phyloP scores from a whole-genome alignment of 2,113 vertebrate species.

The Semicossyphus pulcher region DNA sequence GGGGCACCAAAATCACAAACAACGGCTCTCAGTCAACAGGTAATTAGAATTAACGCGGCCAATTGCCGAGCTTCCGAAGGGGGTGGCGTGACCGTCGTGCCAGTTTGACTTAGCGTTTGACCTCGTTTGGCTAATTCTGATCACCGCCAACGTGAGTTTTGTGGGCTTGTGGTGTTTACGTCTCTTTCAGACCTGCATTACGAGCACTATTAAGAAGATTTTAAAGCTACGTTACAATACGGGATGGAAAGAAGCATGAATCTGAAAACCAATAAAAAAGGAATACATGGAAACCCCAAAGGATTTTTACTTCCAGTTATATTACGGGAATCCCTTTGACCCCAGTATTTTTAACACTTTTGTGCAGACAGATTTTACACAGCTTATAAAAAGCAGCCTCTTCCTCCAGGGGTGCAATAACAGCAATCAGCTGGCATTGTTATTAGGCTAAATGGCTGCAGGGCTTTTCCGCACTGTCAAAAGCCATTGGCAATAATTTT shows the following conservation, averaged over 20 bases:
- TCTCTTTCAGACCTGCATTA: background rate
- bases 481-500: slow-evolving; percentile 46
- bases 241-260: too few relatives aligned
- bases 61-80: slow-evolving; percentile 28
- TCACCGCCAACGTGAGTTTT: background rate
- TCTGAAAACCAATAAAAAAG: background rate
- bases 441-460: slow-evolving; percentile 47
- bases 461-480: slow-evolving; percentile 55
- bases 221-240: too few relatives aligned
- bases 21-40: slow-evolving; percentile 58
- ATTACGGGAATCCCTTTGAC: slow-evolving; percentile 28
- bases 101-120: slow-evolving; percentile 11
- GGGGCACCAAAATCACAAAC: slow-evolving; percentile 63
- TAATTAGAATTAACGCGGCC: slow-evolving; percentile 66
- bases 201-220: background rate
- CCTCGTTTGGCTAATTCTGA: slow-evolving; percentile 23
- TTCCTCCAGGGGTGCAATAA: slow-evolving; percentile 7
- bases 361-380: slow-evolving; percentile 27
- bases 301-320: background rate
- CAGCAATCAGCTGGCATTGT: slow-evolving; percentile 38
- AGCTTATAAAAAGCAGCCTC: slow-evolving; percentile 16
- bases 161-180: too few relatives aligned
- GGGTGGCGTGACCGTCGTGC: background rate
- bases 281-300: background rate
- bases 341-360: slow-evolving; percentile 24